Conservation (phyloP, 2,113 vertebrate species). For the Sisor rabdophorus region DNA sequence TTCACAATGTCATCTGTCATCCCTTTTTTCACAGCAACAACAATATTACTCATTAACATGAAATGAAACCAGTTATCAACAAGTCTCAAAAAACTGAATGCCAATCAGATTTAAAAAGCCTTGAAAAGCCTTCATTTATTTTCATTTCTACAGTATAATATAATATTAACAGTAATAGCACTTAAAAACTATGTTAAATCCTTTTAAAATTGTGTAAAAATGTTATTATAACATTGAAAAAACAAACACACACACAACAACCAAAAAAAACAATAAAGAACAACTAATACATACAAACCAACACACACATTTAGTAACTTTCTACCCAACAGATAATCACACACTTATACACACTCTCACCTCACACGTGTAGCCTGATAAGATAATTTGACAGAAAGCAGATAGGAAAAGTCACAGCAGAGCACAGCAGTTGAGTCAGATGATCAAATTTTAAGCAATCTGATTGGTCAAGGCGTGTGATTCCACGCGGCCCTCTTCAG, state of each 20-base stretch:
- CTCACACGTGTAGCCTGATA: slow-evolving; percentile 22
- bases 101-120: no score
- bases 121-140: no score
- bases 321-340: not conserved
- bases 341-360: slow-evolving; percentile 4
- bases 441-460: not conserved
- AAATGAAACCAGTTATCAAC: no score
- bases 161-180: not conserved
- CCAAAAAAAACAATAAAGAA: not conserved
- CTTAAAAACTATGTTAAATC: not conserved
- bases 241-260: not conserved
- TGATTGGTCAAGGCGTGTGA: slow-evolving; percentile 22
- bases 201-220: not conserved
- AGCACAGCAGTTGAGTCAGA: slow-evolving; percentile 31
- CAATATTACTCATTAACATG: no score
- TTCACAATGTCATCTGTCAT: not conserved
- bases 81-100: no score
- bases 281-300: not conserved
- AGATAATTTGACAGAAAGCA: slow-evolving; percentile 26
- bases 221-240: not conserved
- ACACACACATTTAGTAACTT: not conserved
- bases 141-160: no score
- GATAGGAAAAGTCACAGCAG: not conserved
- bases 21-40: not conserved
- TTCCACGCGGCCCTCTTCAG: slow-evolving; percentile 56